A percentile compares a stretch with the other conserved stretches of the same genome.
Evolutionary conservation across 2,888 invertebrate species (phyloP).

Genomic region (Drosophila gaucha): DNA sequence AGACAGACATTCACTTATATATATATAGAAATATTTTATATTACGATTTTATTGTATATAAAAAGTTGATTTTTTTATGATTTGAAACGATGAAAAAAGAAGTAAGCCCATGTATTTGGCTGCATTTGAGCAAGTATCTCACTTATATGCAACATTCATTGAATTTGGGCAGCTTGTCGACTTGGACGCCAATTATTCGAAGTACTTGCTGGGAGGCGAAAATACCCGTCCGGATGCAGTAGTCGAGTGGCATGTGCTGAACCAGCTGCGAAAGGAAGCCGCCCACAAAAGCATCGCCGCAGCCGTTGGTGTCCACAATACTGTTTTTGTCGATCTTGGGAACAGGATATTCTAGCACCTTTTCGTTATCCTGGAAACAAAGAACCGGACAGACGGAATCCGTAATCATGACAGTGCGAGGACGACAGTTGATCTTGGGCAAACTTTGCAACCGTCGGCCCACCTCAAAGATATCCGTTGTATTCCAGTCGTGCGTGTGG

Average conservation of each 20-base stretch:
- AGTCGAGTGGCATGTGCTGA: conserved; percentile 67
- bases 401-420: conserved; percentile 53
- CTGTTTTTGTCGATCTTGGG: conserved; percentile 39
- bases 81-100: not conserved
- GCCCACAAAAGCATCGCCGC: conserved; percentile 69
- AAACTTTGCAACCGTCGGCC: conserved; percentile 47
- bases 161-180: conserved; percentile 58
- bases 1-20: too few species aligned
- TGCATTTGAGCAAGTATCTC: not conserved
- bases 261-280: conserved; percentile 66
- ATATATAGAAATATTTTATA: too few species aligned
- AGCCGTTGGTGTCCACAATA: conserved; percentile 64
- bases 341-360: conserved; percentile 57
- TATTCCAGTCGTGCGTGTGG: conserved; percentile 40
- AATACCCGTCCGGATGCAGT: conserved; percentile 67
- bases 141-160: conserved; percentile 50
- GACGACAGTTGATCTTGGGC: conserved; percentile 46
- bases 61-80: too few species aligned
- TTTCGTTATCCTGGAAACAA: conserved; percentile 54
- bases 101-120: too few species aligned
- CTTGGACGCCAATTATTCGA: conserved; percentile 46
- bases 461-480: conserved; percentile 56
- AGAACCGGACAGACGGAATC: conserved; percentile 59
- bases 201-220: conserved; percentile 63
- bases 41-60: too few species aligned